A percentile compares a stretch with the other conserved stretches of the same genome.
Conservation (phyloP, 1,140 invertebrate species). For the Caenorhabditis inopinata region DNA sequence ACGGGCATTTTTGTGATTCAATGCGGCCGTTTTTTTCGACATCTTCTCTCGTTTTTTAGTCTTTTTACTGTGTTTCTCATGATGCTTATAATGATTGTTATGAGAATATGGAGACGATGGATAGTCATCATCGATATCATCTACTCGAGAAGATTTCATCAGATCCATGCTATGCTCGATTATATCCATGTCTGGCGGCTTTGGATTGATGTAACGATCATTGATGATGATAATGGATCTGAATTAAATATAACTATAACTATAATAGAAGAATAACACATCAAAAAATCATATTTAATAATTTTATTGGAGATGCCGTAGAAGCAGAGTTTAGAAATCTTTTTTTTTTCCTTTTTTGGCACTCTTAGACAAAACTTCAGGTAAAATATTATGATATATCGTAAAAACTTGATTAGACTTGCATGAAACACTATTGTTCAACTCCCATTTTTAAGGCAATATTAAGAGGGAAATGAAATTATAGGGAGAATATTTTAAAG, state of each 20-base stretch:
- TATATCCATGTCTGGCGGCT: constrained; percentile 29
- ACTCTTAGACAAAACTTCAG: too few species aligned
- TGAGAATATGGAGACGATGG: background rate
- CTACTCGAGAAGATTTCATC: background rate
- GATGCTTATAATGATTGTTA: background rate
- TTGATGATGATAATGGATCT: constrained; percentile 60
- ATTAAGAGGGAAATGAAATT: too few species aligned
- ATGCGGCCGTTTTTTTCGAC: background rate
- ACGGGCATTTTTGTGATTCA: background rate
- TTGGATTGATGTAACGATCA: constrained; percentile 63
- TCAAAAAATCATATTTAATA: too few species aligned
- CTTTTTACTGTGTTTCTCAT: background rate
- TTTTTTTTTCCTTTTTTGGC: too few species aligned
- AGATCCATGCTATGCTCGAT: constrained; percentile 13
- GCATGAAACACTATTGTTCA: too few species aligned
- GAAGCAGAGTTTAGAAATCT: too few species aligned
- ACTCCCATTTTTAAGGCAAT: too few species aligned
- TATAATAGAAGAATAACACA: too few species aligned
- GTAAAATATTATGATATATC: too few species aligned
- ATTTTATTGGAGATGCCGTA: too few species aligned
- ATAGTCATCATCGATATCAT: constrained; percentile 4
- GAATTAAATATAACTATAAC: background rate
- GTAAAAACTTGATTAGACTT: too few species aligned
- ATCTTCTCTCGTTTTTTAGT: background rate
- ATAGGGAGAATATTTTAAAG: too few species aligned